phyloP scores from a whole-genome alignment of 2,113 vertebrate genomes.

The Plotosus lineatus region DNA sequence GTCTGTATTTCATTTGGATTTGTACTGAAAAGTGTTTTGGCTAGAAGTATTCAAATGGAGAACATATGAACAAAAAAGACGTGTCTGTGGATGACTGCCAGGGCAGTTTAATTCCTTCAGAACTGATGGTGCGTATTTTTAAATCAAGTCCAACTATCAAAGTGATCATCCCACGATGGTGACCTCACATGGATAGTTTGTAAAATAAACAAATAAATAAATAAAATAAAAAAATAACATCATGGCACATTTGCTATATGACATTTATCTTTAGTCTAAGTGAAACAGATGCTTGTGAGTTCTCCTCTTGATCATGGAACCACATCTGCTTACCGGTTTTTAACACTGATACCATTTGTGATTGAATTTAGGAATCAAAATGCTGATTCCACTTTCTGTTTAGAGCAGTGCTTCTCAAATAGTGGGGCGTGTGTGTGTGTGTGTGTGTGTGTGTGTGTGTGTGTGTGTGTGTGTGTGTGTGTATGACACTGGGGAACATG shows the following conservation, averaged over 20 bases:
- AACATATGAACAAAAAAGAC: background rate
- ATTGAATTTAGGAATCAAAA: background rate
- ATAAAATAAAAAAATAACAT: background rate
- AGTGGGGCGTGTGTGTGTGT: too few relatives aligned
- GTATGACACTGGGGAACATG: too few relatives aligned
- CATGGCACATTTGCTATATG: background rate
- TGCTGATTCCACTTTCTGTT: background rate
- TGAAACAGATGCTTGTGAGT: background rate
- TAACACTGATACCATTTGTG: background rate
- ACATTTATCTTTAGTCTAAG: background rate
- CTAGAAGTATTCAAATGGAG: background rate
- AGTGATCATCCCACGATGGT: background rate
- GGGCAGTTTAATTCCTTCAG: background rate
- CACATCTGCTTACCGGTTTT: background rate
- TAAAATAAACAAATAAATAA: too few relatives aligned
- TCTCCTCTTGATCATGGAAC: background rate
- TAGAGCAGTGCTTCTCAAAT: too few relatives aligned
- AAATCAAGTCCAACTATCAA: background rate
- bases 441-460: too few relatives aligned
- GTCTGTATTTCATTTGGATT: background rate
- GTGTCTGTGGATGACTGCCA: background rate
- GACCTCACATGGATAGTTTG: background rate
- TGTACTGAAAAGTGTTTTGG: background rate
- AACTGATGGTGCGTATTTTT: background rate
- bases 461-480: too few relatives aligned